Conservation (phyloP, 37 sponge, comb jelly and placozoan genomes). For the Hexactinellida sp. region DNA sequence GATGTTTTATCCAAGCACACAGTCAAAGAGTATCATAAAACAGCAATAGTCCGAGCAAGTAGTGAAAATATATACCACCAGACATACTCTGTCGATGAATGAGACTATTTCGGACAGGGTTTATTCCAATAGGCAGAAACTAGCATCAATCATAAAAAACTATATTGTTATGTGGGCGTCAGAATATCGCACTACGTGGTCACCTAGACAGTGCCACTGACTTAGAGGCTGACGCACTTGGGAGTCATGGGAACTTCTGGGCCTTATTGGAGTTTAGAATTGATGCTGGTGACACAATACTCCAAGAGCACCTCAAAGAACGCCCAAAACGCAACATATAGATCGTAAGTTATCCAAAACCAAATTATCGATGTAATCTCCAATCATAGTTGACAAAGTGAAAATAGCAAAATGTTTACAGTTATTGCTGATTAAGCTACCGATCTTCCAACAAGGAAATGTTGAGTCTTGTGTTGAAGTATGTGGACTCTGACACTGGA, state of each 20-base stretch:
- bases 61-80: conserved; percentile 26
- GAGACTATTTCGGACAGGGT: neutral
- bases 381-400: conserved; percentile 25
- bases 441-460: conserved; percentile 51
- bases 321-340: conserved; percentile 44
- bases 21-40: conserved; percentile 30
- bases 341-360: conserved; percentile 28
- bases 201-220: conserved; percentile 33
- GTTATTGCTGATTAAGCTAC: conserved; percentile 40
- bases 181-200: conserved; percentile 38
- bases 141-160: conserved; percentile 29
- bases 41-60: conserved; percentile 22
- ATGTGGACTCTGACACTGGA: conserved; percentile 30
- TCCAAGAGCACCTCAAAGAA: conserved; percentile 29
- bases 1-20: conserved; percentile 24
- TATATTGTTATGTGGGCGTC: conserved; percentile 28
- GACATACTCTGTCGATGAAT: conserved; percentile 14
- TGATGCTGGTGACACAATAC: conserved; percentile 31
- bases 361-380: conserved; percentile 30
- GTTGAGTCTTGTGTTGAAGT: conserved; percentile 32
- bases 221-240: conserved; percentile 22
- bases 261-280: conserved; percentile 29
- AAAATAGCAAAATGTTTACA: conserved; percentile 21
- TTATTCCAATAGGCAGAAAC: conserved; percentile 17
- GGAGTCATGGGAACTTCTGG: conserved; percentile 21